phyloP scores from a whole-genome alignment of 2,113 vertebrate species.

The Petrocephalus microphthalmus region DNA sequence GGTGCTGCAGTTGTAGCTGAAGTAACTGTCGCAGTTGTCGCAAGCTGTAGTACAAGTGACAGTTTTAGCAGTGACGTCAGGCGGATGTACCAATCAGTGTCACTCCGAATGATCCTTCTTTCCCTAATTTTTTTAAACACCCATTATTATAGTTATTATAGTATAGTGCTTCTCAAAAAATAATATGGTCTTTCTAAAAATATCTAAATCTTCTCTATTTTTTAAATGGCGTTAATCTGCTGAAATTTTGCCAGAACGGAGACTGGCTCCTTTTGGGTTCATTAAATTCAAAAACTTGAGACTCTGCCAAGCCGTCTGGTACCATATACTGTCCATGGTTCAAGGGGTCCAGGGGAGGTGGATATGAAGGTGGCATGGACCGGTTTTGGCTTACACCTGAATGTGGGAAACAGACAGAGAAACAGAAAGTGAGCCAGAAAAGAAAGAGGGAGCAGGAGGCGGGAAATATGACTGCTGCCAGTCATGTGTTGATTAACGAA shows the following conservation, averaged over 20 bases:
- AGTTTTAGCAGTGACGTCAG: conserved; percentile 44
- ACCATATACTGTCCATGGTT: conserved; percentile 94
- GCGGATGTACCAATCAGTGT: conserved; percentile 37
- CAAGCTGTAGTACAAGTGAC: conserved; percentile 39
- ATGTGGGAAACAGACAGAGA: conserved; percentile 17
- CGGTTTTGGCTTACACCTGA: conserved; percentile 86
- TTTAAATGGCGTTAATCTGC: conserved; percentile 99
- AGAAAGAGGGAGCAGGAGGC: conserved; percentile 16
- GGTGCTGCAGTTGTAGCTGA: conserved; percentile 3
- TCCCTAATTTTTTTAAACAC: conserved; percentile 43
- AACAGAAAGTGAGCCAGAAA: conserved; percentile 36
- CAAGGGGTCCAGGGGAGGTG: conserved; percentile 92
- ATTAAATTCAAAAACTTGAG: conserved; percentile 94
- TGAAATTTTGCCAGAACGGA: conserved; percentile 99
- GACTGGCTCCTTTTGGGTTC: conserved; percentile 98
- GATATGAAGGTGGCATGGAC: conserved; percentile 93
- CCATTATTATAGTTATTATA: conserved; percentile 46
- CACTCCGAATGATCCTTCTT: conserved; percentile 45
- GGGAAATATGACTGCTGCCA: neutral
- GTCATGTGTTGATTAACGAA: conserved; percentile 1
- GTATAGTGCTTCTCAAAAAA: conserved; percentile 90
- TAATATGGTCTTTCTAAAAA: conserved; percentile 82
- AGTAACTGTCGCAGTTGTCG: conserved; percentile 19
- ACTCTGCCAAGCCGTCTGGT: conserved; percentile 84
- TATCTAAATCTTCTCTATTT: conserved; percentile 83